These are phyloP conservation scores for Linyphia triangularis DNA, from an alignment of 2,888 invertebrate genomes.

Conservation along the genomic window DNA sequence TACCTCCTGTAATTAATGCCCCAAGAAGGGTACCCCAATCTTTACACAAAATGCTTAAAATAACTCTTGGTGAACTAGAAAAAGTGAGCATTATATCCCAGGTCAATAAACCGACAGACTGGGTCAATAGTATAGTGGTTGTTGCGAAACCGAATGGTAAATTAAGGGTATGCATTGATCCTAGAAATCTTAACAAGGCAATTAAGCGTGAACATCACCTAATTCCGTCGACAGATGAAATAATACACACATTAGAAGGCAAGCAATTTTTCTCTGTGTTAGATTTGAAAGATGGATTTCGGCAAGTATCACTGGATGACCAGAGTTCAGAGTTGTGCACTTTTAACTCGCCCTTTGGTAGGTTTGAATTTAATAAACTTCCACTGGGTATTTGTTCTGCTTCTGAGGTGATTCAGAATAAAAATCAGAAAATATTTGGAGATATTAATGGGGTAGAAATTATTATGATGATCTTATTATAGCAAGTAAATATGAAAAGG, in stretches of 20 bases:
- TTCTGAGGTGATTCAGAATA: conserved; percentile 43
- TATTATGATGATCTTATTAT: conserved; percentile 48
- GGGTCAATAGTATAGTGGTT: conserved; percentile 33
- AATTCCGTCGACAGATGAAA: conserved; percentile 13
- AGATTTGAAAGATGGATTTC: conserved; percentile 41
- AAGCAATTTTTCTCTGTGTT: conserved; percentile 13
- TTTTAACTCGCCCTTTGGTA: conserved; percentile 56
- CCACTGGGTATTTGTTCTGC: conserved; percentile 47
- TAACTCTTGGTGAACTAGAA: conserved; percentile 22
- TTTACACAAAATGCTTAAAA: background rate
- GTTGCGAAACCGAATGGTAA: conserved; percentile 45
- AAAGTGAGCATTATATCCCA: background rate
- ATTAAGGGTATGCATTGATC: conserved; percentile 15
- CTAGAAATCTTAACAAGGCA: conserved; percentile 25
- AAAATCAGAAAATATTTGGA: conserved; percentile 24
- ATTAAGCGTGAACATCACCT: conserved; percentile 33
- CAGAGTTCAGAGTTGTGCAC: conserved; percentile 37
- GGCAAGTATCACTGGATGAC: conserved; percentile 44
- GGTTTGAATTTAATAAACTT: conserved; percentile 28
- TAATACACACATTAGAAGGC: background rate
- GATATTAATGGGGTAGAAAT: conserved; percentile 14
- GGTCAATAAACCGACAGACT: conserved; percentile 45
- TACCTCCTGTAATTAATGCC: background rate
- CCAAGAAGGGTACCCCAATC: conserved; percentile 35
- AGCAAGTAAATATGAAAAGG: background rate